These are phyloP conservation scores for Scaptodrosophila latifasciaeformis DNA, from an alignment of 2,888 invertebrate species.

Conservation along the genomic window DNA sequence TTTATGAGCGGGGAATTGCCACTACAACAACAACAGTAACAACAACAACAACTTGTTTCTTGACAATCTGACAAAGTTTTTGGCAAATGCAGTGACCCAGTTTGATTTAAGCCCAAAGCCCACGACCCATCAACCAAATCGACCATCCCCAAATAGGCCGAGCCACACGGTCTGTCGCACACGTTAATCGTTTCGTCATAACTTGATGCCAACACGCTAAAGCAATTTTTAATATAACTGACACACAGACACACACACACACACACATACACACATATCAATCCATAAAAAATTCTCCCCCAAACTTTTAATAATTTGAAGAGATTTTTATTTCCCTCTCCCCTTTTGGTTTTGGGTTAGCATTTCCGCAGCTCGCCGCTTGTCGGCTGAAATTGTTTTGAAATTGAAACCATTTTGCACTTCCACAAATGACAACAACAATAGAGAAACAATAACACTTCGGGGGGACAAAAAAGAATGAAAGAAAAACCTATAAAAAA, in stretches of 20 bases:
- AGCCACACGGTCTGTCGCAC: slow-evolving; percentile 49
- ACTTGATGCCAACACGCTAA: slow-evolving; percentile 40
- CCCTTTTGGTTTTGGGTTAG: too few species aligned
- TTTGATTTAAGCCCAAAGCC: slow-evolving; percentile 25
- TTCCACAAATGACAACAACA: slow-evolving; percentile 26
- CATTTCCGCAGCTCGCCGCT: slow-evolving; percentile 17
- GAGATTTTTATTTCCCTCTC: too few species aligned
- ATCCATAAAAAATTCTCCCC: too few species aligned
- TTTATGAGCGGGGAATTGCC: too few species aligned
- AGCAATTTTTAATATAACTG: slow-evolving; percentile 32
- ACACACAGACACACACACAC: background rate
- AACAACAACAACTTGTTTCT: background rate
- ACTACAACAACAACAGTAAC: background rate
- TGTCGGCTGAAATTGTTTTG: slow-evolving; percentile 34
- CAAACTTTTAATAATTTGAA: too few species aligned
- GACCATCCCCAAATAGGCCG: background rate
- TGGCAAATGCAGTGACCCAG: slow-evolving; percentile 60
- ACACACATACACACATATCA: background rate
- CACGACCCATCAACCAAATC: slow-evolving; percentile 10
- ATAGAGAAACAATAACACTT: too few species aligned
- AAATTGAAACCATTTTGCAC: slow-evolving; percentile 43
- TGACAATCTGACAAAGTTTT: background rate
- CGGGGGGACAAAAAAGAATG: too few species aligned
- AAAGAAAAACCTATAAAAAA: slow-evolving; percentile 16
- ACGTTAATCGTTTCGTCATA: slow-evolving; percentile 56